Percentiles rank a stretch among this genome's conserved stretches.
phyloP scores from a whole-genome alignment of 1,140 invertebrate species.

The Drosophila micromelanica region DNA sequence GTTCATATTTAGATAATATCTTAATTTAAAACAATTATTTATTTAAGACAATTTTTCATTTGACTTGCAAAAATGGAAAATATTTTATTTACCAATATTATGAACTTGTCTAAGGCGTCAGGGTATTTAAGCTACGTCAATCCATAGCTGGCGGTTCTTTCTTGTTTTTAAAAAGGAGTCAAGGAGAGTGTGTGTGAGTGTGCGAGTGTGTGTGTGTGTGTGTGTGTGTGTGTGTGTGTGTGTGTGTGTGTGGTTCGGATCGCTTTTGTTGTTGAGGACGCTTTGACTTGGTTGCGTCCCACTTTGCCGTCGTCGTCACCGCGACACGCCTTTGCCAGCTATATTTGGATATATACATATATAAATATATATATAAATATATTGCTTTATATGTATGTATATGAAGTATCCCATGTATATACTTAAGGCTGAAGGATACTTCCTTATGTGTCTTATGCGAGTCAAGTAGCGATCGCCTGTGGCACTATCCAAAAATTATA shows the following conservation, averaged over 20 bases:
- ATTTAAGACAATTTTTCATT: background rate
- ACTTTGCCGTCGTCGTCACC: conserved; percentile 61
- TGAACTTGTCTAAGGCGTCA: background rate
- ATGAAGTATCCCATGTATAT: conserved; percentile 3
- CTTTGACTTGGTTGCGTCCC: conserved; percentile 82
- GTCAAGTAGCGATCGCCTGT: conserved; percentile 40
- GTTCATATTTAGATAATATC: background rate
- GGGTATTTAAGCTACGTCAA: background rate
- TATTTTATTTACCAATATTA: too few relatives aligned
- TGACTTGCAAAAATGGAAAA: background rate
- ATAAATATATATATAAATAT: background rate
- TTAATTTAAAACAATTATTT: too few relatives aligned
- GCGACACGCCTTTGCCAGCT: conserved; percentile 40
- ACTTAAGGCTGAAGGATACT: conserved; percentile 3
- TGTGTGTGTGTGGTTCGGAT: conserved; percentile 39
- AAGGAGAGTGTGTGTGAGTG: conserved; percentile 36
- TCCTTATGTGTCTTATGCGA: conserved; percentile 29
- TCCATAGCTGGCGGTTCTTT: background rate
- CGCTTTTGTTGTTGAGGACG: conserved; percentile 56
- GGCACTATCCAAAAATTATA: conserved; percentile 39
- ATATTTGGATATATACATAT: background rate
- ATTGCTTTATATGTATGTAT: background rate
- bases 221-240: conserved; percentile 8
- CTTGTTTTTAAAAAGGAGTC: conserved; percentile 54
- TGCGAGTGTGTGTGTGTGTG: conserved; percentile 24